Evolutionary conservation across 2,113 vertebrate genomes (phyloP).

Genomic region (Psephotus haematonotus): DNA sequence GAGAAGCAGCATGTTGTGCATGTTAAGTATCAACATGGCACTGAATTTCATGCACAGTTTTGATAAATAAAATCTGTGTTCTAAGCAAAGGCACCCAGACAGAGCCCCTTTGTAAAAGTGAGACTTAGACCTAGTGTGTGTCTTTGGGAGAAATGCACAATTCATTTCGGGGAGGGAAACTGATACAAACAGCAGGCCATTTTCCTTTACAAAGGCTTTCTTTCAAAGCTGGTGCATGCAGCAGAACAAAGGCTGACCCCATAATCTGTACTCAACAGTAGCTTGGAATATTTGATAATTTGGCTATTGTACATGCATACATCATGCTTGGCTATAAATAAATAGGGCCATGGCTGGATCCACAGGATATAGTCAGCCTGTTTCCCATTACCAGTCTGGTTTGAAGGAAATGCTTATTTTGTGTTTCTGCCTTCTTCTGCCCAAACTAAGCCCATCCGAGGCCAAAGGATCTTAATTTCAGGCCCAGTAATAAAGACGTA

Average conservation of each 20-base stretch:
- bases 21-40: constrained; percentile 3
- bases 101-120: constrained; percentile 34
- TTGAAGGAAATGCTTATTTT: background rate
- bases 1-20: constrained; percentile 23
- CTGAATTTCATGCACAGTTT: background rate
- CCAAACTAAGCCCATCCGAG: background rate
- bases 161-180: constrained; percentile 11
- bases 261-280: constrained; percentile 8
- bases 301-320: constrained; percentile 40
- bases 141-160: constrained; percentile 23
- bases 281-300: constrained; percentile 37
- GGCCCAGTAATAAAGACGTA: background rate
- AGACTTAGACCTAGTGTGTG: constrained; percentile 43
- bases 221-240: constrained; percentile 29
- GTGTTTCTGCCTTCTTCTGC: background rate
- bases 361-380: background rate
- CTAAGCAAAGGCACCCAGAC: background rate
- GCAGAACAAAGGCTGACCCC: constrained; percentile 51
- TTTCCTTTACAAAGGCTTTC: constrained; percentile 34
- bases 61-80: constrained; percentile 65
- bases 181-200: constrained; percentile 46
- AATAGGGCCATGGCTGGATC: background rate
- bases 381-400: background rate
- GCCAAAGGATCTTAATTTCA: background rate
- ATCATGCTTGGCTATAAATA: constrained; percentile 34